These are phyloP conservation scores for Caerostris darwini DNA, from an alignment of 1,140 invertebrate genomes.

Conservation along the genomic window DNA sequence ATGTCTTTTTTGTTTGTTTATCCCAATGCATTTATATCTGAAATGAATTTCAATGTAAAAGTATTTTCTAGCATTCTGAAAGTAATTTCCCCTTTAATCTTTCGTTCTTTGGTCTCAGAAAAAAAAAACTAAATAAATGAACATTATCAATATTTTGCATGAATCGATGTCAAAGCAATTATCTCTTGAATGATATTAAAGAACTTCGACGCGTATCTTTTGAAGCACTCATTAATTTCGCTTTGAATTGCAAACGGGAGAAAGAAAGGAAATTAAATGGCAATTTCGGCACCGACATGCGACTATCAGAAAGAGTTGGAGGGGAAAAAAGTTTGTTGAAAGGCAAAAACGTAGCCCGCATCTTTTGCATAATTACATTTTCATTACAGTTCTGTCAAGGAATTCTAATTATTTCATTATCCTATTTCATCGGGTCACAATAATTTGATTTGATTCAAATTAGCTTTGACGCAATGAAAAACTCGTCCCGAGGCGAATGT, in stretches of 20 bases:
- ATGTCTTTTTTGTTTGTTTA: no score
- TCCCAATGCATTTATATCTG: no score
- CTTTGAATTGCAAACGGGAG: not conserved
- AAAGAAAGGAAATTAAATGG: not conserved
- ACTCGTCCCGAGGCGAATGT: not conserved
- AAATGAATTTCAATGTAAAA: no score
- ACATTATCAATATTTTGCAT: no score
- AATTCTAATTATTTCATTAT: conserved; percentile 37
- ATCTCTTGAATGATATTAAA: not conserved
- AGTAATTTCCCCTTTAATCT: no score
- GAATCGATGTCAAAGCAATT: conserved; percentile 19
- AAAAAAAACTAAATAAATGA: no score
- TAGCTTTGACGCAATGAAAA: conserved; percentile 28
- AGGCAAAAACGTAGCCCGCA: not conserved
- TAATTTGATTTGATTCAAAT: conserved; percentile 43
- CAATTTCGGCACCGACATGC: not conserved
- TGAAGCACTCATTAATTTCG: not conserved
- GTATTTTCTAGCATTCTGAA: no score
- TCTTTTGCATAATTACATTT: conserved; percentile 29
- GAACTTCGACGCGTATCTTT: not conserved
- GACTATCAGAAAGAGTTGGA: not conserved
- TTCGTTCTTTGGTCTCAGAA: no score
- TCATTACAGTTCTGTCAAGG: conserved; percentile 18
- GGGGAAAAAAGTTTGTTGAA: not conserved
- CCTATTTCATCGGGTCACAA: conserved; percentile 18